Evolutionary conservation across 2,797 vertebrate species (phyloP), one percentile per base, ranked within the genome.

Genomic region (Sebastes kiyomatsui): DNA sequence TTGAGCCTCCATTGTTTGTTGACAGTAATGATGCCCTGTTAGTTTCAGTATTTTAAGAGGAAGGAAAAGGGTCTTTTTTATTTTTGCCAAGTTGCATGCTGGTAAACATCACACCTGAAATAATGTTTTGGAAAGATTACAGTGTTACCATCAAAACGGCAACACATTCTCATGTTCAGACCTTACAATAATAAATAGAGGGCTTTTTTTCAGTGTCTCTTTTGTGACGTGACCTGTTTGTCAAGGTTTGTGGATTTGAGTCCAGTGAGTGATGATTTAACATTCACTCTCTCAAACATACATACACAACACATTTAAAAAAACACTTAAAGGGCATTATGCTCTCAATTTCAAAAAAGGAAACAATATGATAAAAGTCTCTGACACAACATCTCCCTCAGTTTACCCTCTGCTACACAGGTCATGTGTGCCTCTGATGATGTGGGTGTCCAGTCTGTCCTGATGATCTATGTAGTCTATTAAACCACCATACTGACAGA

Each of bases 141-240:
- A 10, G 27, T 2, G 0, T 61, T 71, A 33, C 72, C 10, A 84
- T 56, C 18, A 54, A 83, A 80, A 60, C 27, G 16, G 59, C 49
- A 38, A 46, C 38, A 66, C 10, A 30, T 32, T 42, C 7, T 38
- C n/a, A 59, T 74, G 6, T 73, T 68, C 35, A 65, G 22, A 69
- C 55, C 18, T 27, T 61, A n/a, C 33, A 25, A 75, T 38, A 91
- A 82, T 88, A 88, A 90, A 90, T 30, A 75, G 6, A 49, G 13
- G 49, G 23, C 4, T 7, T 56, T 62, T 86, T 65, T 49, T 46
- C 23, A 8, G 13, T 55, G 62, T 78, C 56, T 79, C 22, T 65
- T 79, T 67, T 70, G 52, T 88, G 64, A 67, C 68, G 68, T 82
- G 75, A 60, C 55, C 32, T 72, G 55, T 80, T 84, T 72, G 54